A percentile compares a stretch with the other conserved stretches of the same genome.
Evolutionary conservation across 2,888 invertebrate genomes (phyloP).

Genomic region (Euzophera pinguis): DNA sequence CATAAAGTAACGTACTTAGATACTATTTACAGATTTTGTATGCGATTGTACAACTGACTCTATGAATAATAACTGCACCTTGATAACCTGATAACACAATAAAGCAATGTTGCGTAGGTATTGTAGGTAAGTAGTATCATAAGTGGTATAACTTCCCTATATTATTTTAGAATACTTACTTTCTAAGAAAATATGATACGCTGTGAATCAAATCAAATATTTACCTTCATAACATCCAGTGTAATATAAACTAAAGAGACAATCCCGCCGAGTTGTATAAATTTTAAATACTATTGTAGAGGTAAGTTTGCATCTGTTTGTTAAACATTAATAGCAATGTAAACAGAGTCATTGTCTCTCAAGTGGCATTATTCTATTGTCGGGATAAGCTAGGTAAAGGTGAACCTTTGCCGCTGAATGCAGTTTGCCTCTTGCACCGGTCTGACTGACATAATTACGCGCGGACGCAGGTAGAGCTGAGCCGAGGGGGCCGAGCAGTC

Average conservation of each 20-base stretch:
- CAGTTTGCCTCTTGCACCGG: slow-evolving; percentile 37
- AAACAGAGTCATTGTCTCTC: slow-evolving; percentile 24
- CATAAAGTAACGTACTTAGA: no score
- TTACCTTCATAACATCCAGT: not conserved
- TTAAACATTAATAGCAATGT: slow-evolving; percentile 19
- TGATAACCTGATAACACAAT: no score
- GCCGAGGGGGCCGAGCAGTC: slow-evolving; percentile 23
- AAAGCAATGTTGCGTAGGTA: no score
- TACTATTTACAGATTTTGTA: no score
- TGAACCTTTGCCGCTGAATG: slow-evolving; percentile 17
- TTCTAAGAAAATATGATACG: not conserved
- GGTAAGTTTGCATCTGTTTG: slow-evolving; percentile 17
- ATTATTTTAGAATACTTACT: no score
- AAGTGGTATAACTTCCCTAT: no score
- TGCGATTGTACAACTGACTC: no score
- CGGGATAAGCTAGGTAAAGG: slow-evolving; percentile 37
- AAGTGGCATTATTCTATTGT: slow-evolving; percentile 43
- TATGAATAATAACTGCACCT: no score
- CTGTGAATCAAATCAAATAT: slow-evolving; percentile 9
- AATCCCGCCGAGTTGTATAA: not conserved
- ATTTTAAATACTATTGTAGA: not conserved
- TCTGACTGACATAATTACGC: slow-evolving; percentile 64
- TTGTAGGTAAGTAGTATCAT: no score
- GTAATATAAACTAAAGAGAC: not conserved
- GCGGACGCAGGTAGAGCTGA: slow-evolving; percentile 46